Evolutionary conservation across 2,888 invertebrate genomes (phyloP), one percentile per base, ranked within the genome.

Genomic region (Fissipunctia ypsillon): DNA sequence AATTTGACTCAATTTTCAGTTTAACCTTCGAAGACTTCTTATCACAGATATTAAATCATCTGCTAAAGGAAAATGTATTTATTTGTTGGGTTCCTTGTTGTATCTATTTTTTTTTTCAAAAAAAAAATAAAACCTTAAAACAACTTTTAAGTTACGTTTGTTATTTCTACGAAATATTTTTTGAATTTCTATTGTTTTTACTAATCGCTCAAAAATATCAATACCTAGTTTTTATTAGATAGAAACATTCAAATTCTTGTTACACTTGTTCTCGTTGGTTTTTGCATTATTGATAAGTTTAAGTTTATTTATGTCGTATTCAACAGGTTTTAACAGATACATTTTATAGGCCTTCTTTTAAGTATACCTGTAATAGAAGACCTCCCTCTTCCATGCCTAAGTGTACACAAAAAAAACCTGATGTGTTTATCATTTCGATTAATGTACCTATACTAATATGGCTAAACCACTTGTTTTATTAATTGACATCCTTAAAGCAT

Each of bases 1-100:
- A 91, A 90, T 91, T 91, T 91, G 91, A 91, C 88, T 87, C 91
- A 91, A 90, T 89, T 79, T 83, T 80, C 67, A 68, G 76, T 85
- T 81, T 75, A 87, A 88, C 91, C 91, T 92, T 91, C 85, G 67
- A 69, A 84, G 73, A 54, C 61, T 69, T 45, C 69, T 74, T 82
- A 78, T 64, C 67, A 86, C 77, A 84, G 66, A 85, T 84, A 87
- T 87, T 83, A 85, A 89, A 82, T 78, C 80, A 73, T 63, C 73
- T 73, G 69, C 69, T 75, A 38, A 52, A 71, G 45, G 50, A 52
- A 69, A 64, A 67, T 75, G 5, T 16, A 16, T 69, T 52, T 25
- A 64, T 67, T 59, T 28, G 9, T 38, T 19, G 22, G 14, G 6
- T 59, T 60, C 14, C 38, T 48, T 63, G n/a, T 68, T 38, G 12